Conservation (phyloP, 2,113 vertebrate species). For the Chloropsis cyanopogon region DNA sequence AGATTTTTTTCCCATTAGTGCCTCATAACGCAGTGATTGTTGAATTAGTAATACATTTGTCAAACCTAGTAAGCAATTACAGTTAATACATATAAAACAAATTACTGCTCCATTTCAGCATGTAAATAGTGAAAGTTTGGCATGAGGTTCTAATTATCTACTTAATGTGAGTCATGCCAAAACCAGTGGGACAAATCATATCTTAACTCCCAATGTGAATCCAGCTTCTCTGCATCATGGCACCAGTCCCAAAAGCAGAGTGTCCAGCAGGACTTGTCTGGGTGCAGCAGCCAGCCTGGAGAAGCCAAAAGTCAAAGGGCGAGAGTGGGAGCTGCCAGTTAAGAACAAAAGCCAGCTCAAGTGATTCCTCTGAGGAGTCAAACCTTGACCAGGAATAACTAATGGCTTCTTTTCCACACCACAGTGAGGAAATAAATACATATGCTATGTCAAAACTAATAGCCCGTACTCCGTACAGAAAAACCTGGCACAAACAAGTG, state of each 20-base stretch:
- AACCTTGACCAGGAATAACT: neutral
- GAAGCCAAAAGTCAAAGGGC: neutral
- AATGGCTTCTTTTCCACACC: neutral
- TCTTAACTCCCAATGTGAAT: neutral
- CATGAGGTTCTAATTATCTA: conserved; percentile 45
- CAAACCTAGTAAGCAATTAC: conserved; percentile 8
- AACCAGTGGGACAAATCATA: neutral
- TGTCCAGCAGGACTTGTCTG: neutral
- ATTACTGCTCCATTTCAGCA: neutral
- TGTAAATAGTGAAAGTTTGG: neutral
- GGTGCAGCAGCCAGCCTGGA: neutral
- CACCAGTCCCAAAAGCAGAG: neutral
- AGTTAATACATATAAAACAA: conserved; percentile 13
- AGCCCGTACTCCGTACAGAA: neutral
- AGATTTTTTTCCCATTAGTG: conserved; percentile 9
- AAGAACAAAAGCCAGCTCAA: neutral
- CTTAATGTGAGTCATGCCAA: neutral
- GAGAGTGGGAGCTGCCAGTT: neutral
- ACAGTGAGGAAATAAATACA: neutral
- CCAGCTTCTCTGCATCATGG: neutral
- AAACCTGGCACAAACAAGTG: rapidly evolving
- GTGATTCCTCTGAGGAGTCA: neutral
- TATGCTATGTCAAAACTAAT: neutral
- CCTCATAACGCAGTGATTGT: neutral
- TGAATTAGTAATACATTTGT: conserved; percentile 45